Base-by-base conservation (phyloP, 1,140 invertebrate species). In the Hyles euphorbiae region DNA sequence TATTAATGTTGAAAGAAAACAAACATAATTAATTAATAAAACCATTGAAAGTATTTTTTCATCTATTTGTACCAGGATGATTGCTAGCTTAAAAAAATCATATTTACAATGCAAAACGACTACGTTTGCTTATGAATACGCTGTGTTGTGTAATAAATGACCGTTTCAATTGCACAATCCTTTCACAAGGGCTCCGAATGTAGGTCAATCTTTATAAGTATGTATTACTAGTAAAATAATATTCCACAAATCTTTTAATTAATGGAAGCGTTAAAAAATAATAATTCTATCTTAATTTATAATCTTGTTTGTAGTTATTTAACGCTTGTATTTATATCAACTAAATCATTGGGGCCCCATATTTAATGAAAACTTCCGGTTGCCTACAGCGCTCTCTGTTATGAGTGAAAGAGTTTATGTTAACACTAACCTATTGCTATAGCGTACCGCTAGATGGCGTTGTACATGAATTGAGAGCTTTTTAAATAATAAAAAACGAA, bases 81-180 rank as follows among this genome's bases (percentile, higher is more conserved):
- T 53, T 65, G 56, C 48, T 67, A 64, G 59, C 57, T 58, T 64
- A 61, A 69, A 66, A 70, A 64, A 73, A 63, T 69, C 70, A 74
- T 81, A 65, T 76, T 79, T 81, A 79, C 81, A 72, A 79, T 76
- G 69, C 74, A 79, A 83, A 88, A 86, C 84, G 63, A 78, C 79
- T 86, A 72, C 68, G 81, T 83, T 85, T 81, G 82, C 78, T 85
- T 83, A 83, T 88, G 85, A 85, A 83, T 86, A 85, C 78, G 72
- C 65, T 78, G 74, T 72, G 83, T 88, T 88, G 86, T 86, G 83
- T 88, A 87, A 88, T 87, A 87, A 88, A 88, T 88, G 83, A 84
- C 85, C 86, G 86, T 87, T 88, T 88, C 83, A 86, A 83, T 88
- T 88, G 83, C 86, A 87, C 83, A 88, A 88, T 88, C 82, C 83